Base-by-base conservation (phyloP, 1,140 invertebrate species). In the Saccostrea cuccullata region DNA sequence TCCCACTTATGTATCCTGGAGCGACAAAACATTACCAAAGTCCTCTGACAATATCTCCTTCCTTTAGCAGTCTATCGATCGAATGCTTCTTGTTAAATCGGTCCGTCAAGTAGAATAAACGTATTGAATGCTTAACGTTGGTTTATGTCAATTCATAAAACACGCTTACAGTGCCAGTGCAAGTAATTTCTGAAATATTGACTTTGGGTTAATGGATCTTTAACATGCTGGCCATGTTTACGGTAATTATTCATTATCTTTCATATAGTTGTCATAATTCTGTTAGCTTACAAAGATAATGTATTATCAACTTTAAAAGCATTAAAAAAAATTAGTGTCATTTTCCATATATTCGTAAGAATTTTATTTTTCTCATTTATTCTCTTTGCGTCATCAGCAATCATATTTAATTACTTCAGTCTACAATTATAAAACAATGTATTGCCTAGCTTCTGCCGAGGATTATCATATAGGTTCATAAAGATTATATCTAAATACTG, bases 41-140 rank as follows among this genome's bases (percentile, higher is more conserved):
- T 77, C 70, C 70, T 77, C 70, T 15, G 70, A 77, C 36, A 77
- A 77, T 26, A 77, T 77, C 26, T 77, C 70, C 26, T 77, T 77
- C 70, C 70, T 77, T 26, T 77, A 15, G 26, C 70, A 77, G 70
- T 77, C 30, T 77, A 77, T 77, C 70, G 70, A 77, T 77, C 26
- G 26, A 15, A 26, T 77, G 26, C 70, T n/a, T 77, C 70, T 26
- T 36, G 70, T 77, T 77, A 36, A 77, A 77, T 15, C 12, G 26
- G 70, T 26, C 23, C 26, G 70, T 77, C 26, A 13, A 77, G 70
- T 77, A 30, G 23, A 30, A 36, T 36, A 30, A 77, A 77, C 70
- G 26, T 30, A 77, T 77, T 77, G 26, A 26, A 77, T 77, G 70
- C 26, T 77, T 77, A 77, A 40, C 30, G 26, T 15, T 23, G 26